Evolutionary conservation across 2,797 vertebrate genomes (phyloP), one percentile per base, ranked within the genome.

Genomic region (Tachyglossus aculeatus): DNA sequence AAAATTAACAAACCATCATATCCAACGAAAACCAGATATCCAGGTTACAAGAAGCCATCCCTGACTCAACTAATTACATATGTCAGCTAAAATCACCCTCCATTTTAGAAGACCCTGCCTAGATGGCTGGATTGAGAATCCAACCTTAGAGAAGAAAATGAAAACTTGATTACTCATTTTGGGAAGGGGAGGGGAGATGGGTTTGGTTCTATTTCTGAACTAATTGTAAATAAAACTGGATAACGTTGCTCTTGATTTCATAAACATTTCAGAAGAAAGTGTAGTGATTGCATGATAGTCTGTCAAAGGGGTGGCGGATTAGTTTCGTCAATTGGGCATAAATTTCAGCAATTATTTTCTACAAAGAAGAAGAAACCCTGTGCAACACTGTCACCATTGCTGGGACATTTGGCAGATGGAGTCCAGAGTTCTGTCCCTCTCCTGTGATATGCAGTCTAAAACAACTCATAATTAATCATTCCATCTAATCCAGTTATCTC

Each of bases 331-430:
- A 62, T 84, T 85, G 86, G 62, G 60, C 70, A 80, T 85, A 74
- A 34, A 81, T 66, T 88, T 84, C 62, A 86, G 60, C 75, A 86
- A 79, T 88, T 87, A 89, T 85, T 90, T 87, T 88, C 78, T 77
- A 80, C 76, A 79, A 71, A 70, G 72, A 84, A 81, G 48, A 40
- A 82, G 75, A 44, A 74, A 45, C n/a, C 37, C 45, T 69, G 56
- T 89, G 57, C 45, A 65, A 70, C 64, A 68, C 9, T 37, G 40
- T 72, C 69, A 40, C 21, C 73, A 68, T 79, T 64, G 50, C 60
- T 7, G 44, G 34, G 2, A 5, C 44, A 36, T 36, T 77, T 78
- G 62, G 31, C 29, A 84, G 77, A 83, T 52, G 32, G 62, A 48
- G 62, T 29, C 51, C 6, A 10, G 81, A 60, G 9, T 72, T 58